Conservation (phyloP, 2,797 vertebrate species). For the Gadopsis marmoratus region DNA sequence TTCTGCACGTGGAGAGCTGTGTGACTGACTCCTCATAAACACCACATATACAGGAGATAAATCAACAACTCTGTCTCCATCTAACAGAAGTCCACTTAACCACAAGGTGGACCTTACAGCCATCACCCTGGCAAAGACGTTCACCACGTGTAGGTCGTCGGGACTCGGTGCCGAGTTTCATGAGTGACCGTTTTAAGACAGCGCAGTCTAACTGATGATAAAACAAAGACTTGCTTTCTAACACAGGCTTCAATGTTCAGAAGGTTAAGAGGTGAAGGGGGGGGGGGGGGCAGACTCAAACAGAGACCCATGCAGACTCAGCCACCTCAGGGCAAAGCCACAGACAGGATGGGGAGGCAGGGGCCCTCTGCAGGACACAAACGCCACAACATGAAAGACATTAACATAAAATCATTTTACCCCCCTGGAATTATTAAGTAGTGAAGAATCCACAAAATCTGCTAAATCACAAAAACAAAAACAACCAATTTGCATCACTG, state of each 20-base stretch:
- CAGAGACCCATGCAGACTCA: constrained; percentile 39
- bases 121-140: not conserved
- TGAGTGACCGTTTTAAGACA: constrained; percentile 4
- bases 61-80: not conserved
- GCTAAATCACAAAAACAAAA: not conserved
- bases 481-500: not conserved
- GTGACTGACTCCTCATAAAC: not conserved
- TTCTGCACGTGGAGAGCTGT: not conserved
- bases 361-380: constrained; percentile 68
- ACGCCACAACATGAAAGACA: constrained; percentile 52
- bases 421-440: not conserved
- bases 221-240: constrained; percentile 67
- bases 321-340: constrained; percentile 67
- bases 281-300: constrained; percentile 4
- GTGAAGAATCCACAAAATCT: not conserved
- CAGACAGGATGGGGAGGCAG: constrained; percentile 68
- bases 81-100: not conserved
- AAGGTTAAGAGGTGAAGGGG: constrained; percentile 55
- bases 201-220: constrained; percentile 18
- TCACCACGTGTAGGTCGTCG: constrained; percentile 5
- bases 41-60: not conserved
- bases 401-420: not conserved
- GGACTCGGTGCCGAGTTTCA: not conserved
- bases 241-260: constrained; percentile 57
- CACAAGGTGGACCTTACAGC: not conserved